Evolutionary conservation across 2,888 invertebrate genomes (phyloP).

Genomic region (Athetis lepigone): DNA sequence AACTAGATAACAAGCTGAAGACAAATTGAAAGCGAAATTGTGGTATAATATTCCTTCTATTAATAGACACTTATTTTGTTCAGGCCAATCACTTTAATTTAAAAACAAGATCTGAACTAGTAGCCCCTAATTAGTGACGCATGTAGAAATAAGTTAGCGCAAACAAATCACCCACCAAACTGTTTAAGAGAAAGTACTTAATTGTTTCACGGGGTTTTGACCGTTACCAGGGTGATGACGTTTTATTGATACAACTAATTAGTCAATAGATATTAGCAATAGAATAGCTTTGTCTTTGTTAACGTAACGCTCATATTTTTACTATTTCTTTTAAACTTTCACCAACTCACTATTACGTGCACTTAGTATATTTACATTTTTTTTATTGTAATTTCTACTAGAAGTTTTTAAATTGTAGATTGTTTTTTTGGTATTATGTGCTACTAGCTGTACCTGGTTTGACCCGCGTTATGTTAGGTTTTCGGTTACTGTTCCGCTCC

Average conservation of each 20-base stretch:
- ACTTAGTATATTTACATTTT: no score
- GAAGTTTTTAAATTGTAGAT: no score
- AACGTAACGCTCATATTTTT: constrained; percentile 25
- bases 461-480: no score
- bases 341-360: no score
- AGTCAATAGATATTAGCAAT: constrained; percentile 50
- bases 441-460: no score
- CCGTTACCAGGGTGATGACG: constrained; percentile 50
- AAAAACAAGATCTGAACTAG: neutral
- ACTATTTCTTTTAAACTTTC: neutral
- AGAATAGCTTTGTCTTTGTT: constrained; percentile 32
- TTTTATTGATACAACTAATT: constrained; percentile 61
- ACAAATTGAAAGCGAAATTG: constrained; percentile 1
- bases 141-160: constrained; percentile 7
- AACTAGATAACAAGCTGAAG: neutral
- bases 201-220: constrained; percentile 42
- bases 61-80: neutral
- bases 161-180: constrained; percentile 6
- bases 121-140: neutral
- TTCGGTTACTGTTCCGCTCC: no score
- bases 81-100: neutral
- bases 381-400: no score
- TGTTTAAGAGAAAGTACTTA: constrained; percentile 23
- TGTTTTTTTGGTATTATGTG: no score
- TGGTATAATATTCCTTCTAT: neutral